Percentiles rank a stretch among this genome's conserved stretches.
Evolutionary conservation across 2,113 vertebrate genomes (phyloP).

Genomic region (Alligator mississippiensis): DNA sequence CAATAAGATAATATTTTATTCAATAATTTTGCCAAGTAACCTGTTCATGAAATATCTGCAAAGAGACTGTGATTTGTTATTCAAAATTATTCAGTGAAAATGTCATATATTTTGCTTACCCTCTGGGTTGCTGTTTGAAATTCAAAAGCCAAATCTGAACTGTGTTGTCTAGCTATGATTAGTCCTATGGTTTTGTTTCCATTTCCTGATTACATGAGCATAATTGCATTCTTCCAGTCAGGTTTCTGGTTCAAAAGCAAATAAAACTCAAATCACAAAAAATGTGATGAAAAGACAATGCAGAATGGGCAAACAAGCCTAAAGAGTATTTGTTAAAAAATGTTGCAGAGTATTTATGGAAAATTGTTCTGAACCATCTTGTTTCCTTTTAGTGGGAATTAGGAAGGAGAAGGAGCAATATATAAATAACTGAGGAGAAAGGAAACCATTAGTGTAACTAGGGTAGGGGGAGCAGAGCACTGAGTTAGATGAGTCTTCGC

Average conservation of each 20-base stretch:
- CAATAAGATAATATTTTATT: neutral
- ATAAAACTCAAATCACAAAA: neutral
- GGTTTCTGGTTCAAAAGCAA: neutral
- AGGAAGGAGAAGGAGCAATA: neutral
- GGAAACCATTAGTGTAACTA: neutral
- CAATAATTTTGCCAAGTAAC: neutral
- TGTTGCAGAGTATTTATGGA: neutral
- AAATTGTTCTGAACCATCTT: neutral
- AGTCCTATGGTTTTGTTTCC: neutral
- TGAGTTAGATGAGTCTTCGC: too few species aligned
- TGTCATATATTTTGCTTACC: neutral
- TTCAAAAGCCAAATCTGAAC: constrained; percentile 6
- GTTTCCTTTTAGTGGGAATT: neutral
- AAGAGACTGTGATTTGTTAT: constrained; percentile 2
- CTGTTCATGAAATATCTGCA: neutral
- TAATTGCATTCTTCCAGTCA: neutral
- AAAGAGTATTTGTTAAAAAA: neutral
- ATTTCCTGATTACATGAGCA: neutral
- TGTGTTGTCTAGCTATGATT: neutral
- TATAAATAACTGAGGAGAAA: neutral
- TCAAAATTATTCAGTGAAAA: neutral
- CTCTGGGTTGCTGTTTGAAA: neutral
- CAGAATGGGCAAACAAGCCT: neutral
- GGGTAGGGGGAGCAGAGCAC: too few species aligned
- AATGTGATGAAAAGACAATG: neutral